These are phyloP conservation scores for Ahaetulla prasina DNA, from an alignment of 2,113 vertebrate genomes.

Conservation along the genomic window DNA sequence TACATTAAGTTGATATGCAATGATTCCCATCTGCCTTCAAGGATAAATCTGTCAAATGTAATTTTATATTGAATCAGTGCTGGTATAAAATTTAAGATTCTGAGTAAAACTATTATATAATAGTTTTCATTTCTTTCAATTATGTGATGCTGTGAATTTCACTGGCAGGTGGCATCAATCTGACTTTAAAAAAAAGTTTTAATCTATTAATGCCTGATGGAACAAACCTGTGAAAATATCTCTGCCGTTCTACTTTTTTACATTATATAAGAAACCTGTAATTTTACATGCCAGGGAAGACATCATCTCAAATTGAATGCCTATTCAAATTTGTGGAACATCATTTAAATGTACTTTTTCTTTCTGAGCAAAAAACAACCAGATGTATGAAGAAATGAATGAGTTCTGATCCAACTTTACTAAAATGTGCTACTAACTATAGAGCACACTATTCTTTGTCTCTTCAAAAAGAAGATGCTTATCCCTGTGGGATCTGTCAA, in stretches of 20 bases:
- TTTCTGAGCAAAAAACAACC: conserved; percentile 42
- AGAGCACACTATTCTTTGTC: conserved; percentile 9
- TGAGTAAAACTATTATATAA: conserved; percentile 34
- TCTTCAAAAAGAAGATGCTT: conserved; percentile 14
- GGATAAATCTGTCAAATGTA: conserved; percentile 2
- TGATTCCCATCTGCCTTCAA: conserved; percentile 5
- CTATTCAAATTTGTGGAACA: conserved; percentile 42
- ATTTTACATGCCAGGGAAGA: conserved; percentile 60
- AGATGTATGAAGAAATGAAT: conserved; percentile 39
- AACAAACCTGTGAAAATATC: conserved; percentile 54
- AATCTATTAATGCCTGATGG: conserved; percentile 55
- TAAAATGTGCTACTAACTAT: conserved; percentile 38
- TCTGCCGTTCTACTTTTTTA: conserved; percentile 54
- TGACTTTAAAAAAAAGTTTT: conserved; percentile 49
- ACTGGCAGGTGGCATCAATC: conserved; percentile 54
- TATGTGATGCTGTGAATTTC: conserved; percentile 49
- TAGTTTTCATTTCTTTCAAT: conserved; percentile 49
- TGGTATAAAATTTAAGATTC: conserved; percentile 39
- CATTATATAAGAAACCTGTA: conserved; percentile 60
- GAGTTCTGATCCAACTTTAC: conserved; percentile 26
- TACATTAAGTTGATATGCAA: neutral
- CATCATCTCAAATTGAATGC: conserved; percentile 55
- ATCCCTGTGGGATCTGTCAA: conserved; percentile 25
- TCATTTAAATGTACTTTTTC: conserved; percentile 32
- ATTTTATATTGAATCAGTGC: neutral